These are phyloP conservation scores for Dipus sagitta DNA, from an alignment of 2,797 vertebrate species.

Conservation along the genomic window DNA sequence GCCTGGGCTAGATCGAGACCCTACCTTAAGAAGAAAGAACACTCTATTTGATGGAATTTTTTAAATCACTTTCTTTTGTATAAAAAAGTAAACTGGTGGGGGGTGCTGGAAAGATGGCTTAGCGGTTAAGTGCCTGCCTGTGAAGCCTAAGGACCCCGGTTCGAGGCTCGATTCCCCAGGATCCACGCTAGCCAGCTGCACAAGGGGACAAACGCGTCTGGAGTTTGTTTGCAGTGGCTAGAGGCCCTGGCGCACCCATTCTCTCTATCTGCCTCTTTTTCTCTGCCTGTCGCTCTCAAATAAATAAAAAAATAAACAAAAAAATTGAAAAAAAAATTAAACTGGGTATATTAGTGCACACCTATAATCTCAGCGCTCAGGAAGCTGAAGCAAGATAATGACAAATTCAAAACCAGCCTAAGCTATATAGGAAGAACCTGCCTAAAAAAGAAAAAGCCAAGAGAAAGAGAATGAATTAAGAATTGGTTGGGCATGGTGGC, in stretches of 20 bases:
- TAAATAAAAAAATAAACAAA: neutral
- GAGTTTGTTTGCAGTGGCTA: no score
- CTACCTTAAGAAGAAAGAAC: neutral
- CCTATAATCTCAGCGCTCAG: neutral
- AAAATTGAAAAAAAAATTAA: neutral
- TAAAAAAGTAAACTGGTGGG: neutral
- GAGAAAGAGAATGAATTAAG: neutral
- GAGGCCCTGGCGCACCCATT: no score
- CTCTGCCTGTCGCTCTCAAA: no score
- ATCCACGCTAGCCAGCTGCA: no score
- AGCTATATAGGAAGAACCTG: neutral
- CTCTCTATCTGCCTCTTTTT: no score
- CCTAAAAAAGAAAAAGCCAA: neutral
- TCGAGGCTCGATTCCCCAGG: no score
- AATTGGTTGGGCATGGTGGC: no score
- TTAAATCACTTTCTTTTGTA: neutral
- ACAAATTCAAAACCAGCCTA: neutral
- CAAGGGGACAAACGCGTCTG: no score
- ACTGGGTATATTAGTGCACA: neutral
- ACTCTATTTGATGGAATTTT: constrained; percentile 50
- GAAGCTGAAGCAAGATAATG: neutral
- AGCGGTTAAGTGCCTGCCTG: no score
- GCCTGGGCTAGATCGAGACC: no score
- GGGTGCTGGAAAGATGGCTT: no score
- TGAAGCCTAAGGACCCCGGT: no score